Evolutionary conservation across 2,797 vertebrate genomes (phyloP).

Genomic region (Gallirallus australis): DNA sequence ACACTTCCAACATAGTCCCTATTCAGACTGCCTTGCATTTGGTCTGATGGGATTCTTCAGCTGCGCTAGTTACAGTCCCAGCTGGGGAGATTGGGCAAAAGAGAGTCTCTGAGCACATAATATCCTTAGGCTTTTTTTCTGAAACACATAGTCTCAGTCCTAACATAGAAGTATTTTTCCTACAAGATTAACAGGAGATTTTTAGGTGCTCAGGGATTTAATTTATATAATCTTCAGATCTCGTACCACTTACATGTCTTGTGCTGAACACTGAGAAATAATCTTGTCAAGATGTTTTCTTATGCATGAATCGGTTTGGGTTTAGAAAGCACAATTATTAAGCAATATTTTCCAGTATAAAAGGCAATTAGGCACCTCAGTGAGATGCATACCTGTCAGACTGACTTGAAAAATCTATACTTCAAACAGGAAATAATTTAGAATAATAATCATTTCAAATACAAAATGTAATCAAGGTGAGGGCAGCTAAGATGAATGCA

Average conservation of each 20-base stretch:
- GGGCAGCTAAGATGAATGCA: not conserved
- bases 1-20: not conserved
- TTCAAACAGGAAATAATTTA: constrained; percentile 48
- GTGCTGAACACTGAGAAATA: not conserved
- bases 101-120: not conserved
- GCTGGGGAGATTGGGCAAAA: not conserved
- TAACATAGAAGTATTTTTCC: not conserved
- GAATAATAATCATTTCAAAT: constrained; percentile 38
- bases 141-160: not conserved
- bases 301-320: not conserved
- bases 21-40: not conserved
- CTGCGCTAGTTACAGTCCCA: not conserved
- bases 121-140: not conserved
- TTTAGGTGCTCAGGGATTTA: not conserved
- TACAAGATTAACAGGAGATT: not conserved
- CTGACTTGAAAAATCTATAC: constrained; percentile 34
- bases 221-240: not conserved
- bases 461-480: constrained; percentile 36
- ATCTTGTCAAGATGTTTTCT: not conserved
- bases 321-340: not conserved
- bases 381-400: not conserved
- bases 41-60: not conserved
- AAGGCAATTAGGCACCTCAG: not conserved
- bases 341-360: not conserved
- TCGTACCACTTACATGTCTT: not conserved